These are phyloP conservation scores for Charaxes varanes DNA, from an alignment of 1,140 invertebrate genomes.

Conservation along the genomic window DNA sequence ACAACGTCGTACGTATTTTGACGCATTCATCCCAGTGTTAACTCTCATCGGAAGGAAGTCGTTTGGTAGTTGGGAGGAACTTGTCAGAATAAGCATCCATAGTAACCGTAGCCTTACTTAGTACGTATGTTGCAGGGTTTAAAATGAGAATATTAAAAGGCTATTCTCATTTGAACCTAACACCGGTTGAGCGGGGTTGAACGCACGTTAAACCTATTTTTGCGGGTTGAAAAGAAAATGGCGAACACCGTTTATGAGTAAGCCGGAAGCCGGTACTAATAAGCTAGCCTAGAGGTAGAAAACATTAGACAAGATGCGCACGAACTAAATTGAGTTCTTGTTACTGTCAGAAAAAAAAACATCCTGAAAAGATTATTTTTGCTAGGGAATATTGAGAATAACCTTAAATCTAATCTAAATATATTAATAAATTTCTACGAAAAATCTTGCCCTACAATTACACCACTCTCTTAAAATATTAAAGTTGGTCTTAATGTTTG, in stretches of 20 bases:
- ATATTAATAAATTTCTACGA: too few relatives aligned
- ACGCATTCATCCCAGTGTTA: too few relatives aligned
- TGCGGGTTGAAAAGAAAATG: constrained; percentile 36
- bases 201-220: constrained; percentile 37
- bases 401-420: too few relatives aligned
- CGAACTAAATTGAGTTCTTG: constrained; percentile 12
- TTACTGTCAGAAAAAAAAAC: background rate
- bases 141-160: constrained; percentile 22
- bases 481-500: too few relatives aligned
- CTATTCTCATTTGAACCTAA: constrained; percentile 28
- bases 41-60: too few relatives aligned
- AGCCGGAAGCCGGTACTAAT: constrained; percentile 35
- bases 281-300: constrained; percentile 28
- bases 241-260: constrained; percentile 37
- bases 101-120: background rate
- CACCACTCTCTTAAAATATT: too few relatives aligned
- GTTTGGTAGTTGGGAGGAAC: too few relatives aligned
- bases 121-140: constrained; percentile 8
- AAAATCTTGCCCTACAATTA: too few relatives aligned
- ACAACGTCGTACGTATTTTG: too few relatives aligned
- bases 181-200: constrained; percentile 26
- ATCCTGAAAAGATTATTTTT: background rate
- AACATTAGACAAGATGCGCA: constrained; percentile 20
- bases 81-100: background rate
- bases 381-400: too few relatives aligned